Conservation (phyloP, 2,888 invertebrate species). For the Zhuqinia jingwanae region DNA sequence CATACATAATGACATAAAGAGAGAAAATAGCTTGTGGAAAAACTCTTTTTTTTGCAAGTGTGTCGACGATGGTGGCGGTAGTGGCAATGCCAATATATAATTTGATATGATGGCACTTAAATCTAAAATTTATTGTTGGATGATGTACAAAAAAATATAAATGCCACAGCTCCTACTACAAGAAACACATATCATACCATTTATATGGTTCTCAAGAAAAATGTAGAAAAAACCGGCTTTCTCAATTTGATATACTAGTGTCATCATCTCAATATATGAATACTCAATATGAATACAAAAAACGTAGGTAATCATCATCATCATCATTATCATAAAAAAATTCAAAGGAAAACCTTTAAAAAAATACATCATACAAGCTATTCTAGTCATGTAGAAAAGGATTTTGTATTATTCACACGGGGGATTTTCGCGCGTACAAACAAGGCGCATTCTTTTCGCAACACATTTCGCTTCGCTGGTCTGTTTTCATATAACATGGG, state of each 20-base stretch:
- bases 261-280: too few species aligned
- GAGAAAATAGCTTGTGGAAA: background rate
- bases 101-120: constrained; percentile 1
- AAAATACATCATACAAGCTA: constrained; percentile 40
- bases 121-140: background rate
- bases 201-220: background rate
- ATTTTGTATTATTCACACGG: constrained; percentile 64
- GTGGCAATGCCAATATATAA: background rate
- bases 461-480: background rate
- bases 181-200: too few species aligned
- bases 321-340: constrained; percentile 12
- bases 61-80: background rate
- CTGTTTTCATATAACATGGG: background rate
- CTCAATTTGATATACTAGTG: constrained; percentile 3
- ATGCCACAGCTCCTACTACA: too few species aligned
- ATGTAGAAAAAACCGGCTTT: constrained; percentile 41
- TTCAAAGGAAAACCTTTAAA: background rate
- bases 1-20: background rate
- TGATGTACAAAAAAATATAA: background rate
- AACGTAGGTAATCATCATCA: too few species aligned
- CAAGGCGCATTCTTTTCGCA: background rate
- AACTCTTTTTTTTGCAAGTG: background rate
- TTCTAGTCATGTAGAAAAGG: constrained; percentile 53
- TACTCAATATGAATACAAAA: too few species aligned
- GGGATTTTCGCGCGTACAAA: constrained; percentile 33